Evolutionary conservation across 2,888 invertebrate species (phyloP), one percentile per base, ranked within the genome.

Genomic region (Hydropsyche betteni): DNA sequence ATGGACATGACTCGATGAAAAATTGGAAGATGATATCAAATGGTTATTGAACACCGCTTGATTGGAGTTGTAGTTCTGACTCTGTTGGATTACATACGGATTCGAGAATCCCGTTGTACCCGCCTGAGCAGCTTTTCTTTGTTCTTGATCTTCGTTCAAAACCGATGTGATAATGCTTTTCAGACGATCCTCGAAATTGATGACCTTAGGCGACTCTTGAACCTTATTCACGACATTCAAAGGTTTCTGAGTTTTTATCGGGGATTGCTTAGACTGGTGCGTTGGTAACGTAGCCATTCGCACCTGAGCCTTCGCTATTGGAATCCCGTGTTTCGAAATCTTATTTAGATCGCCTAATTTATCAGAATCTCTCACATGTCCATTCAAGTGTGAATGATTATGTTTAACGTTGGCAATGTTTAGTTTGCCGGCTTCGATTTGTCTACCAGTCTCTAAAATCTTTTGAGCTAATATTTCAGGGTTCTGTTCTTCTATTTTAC

Each of bases 401-500:
- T 85, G 86, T 80, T 86, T 86, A 7, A 82, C 77, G 38, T 51
- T 58, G 8, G 74, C 80, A 5, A 83, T 81, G 5, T 83, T 83
- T 68, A 91, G 86, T 84, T 94, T 93, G 55, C 93, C 93, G 5
- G 95, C 94, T 85, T 96, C 96, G 77, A 96, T 93, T 86, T 96
- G 95, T 0, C 96, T 88, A 5, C 96, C 95, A 0, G 94, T 95
- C 84, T 96, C 96, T 52, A 96, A 86, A 80, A 96, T 96, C 84
- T 96, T 96, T 84, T 94, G 94, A 0, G 96, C 96, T 74, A 96
- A 86, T 72, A 96, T 90, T 84, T 96, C 96, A 0, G 96, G 96
- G 85, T 96, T 96, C 83, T 95, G 95, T 83, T 96, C 96, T 82
- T 96, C 94, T 77, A 96, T 96, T 85, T 95, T 96, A 0, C 93